phyloP scores from a whole-genome alignment of 2,113 vertebrate genomes.

The Promerops cafer region DNA sequence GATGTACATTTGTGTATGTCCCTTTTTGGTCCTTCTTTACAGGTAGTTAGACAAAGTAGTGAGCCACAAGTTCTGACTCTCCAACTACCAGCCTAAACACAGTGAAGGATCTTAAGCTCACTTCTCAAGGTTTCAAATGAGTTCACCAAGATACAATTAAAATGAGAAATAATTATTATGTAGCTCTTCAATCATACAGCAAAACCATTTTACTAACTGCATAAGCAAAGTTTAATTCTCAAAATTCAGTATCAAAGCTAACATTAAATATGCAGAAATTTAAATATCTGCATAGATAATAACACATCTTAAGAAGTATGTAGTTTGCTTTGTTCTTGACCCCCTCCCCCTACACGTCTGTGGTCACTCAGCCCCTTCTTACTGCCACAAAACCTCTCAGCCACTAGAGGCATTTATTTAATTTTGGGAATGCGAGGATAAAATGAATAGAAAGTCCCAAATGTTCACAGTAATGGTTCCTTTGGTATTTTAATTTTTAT shows the following conservation, averaged over 20 bases:
- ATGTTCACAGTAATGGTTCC: not conserved
- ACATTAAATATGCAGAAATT: not conserved
- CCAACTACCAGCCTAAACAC: not conserved
- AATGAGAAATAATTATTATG: not conserved
- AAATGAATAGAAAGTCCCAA: not conserved
- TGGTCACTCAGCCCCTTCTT: not conserved
- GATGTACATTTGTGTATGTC: not conserved
- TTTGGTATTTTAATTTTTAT: slow-evolving; percentile 26
- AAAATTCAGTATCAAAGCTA: not conserved
- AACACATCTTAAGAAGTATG: not conserved
- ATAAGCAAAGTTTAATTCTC: not conserved
- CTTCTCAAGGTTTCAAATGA: not conserved
- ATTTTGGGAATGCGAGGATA: not conserved
- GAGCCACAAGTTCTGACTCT: not conserved
- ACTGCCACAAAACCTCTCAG: not conserved
- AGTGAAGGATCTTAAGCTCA: not conserved
- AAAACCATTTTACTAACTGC: not conserved
- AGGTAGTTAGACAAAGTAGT: not conserved
- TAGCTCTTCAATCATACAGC: not conserved
- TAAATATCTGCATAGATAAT: not conserved
- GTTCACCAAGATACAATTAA: not conserved
- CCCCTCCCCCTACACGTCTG: not conserved
- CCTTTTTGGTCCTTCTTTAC: not conserved
- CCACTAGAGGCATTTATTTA: not conserved
- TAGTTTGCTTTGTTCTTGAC: not conserved